A percentile compares a stretch with the other conserved stretches of the same genome.
These are phyloP conservation scores for Rhynchophorus ferrugineus DNA, from an alignment of 1,140 invertebrate species.

Conservation along the genomic window DNA sequence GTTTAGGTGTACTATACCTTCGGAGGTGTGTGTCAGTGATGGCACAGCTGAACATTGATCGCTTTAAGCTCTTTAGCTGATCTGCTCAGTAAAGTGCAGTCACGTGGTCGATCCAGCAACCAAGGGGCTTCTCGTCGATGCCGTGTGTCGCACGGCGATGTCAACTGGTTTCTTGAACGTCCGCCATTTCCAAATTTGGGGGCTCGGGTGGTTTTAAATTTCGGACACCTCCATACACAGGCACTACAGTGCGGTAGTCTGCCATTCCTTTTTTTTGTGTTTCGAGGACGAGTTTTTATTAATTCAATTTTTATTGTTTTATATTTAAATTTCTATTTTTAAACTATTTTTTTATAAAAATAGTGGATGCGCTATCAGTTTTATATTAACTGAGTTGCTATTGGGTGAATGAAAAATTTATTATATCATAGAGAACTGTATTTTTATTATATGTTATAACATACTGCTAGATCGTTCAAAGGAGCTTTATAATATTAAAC, in stretches of 20 bases:
- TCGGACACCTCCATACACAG: conserved; percentile 18
- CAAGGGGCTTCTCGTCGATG: conserved; percentile 49
- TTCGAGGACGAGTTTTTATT: too few relatives aligned
- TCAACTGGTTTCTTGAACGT: conserved; percentile 26
- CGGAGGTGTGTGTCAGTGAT: conserved; percentile 57
- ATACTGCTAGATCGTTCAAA: too few relatives aligned
- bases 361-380: too few relatives aligned
- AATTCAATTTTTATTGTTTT: too few relatives aligned
- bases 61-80: conserved; percentile 51
- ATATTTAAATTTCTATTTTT: too few relatives aligned
- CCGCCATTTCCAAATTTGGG: conserved; percentile 29
- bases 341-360: too few relatives aligned
- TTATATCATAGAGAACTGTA: too few relatives aligned
- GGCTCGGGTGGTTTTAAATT: conserved; percentile 23
- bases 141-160: conserved; percentile 33
- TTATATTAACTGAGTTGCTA: too few relatives aligned
- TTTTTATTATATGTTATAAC: too few relatives aligned
- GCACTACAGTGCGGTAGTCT: conserved; percentile 19
- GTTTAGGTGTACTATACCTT: background rate
- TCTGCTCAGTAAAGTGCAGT: conserved; percentile 51
- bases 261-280: conserved; percentile 16
- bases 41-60: conserved; percentile 60
- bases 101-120: conserved; percentile 50
- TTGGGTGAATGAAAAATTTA: too few relatives aligned
- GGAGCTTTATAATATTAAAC: too few relatives aligned